These are phyloP conservation scores for Ianthella basta DNA, from an alignment of 37 sponge, comb jelly and placozoan genomes.

Conservation along the genomic window DNA sequence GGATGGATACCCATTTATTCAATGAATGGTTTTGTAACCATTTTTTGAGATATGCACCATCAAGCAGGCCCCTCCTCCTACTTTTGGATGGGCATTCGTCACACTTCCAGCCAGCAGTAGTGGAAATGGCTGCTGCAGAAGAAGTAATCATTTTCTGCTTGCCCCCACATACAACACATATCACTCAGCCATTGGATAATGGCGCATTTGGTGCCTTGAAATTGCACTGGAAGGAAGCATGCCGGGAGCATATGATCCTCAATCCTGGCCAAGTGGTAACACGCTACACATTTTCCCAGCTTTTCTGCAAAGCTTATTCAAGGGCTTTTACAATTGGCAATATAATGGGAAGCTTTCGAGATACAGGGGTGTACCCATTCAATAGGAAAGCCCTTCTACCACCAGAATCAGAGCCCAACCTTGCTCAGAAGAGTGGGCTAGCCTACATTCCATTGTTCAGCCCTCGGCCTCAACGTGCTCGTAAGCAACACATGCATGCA, in stretches of 20 bases:
- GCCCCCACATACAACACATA: background rate
- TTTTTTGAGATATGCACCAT: constrained; percentile 5
- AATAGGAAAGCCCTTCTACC: background rate
- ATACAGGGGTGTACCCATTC: constrained; percentile 2
- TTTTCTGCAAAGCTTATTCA: constrained; percentile 1
- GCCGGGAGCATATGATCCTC: background rate
- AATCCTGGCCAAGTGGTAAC: background rate
- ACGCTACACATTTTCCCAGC: constrained; percentile 2
- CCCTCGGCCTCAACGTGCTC: background rate
- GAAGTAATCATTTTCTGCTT: background rate
- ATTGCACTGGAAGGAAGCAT: constrained; percentile 6
- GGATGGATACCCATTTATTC: constrained; percentile 6
- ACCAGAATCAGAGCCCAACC: background rate
- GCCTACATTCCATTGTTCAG: constrained; percentile 1
- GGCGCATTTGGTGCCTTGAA: constrained; percentile 2
- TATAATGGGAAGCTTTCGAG: background rate
- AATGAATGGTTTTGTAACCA: constrained; percentile 5
- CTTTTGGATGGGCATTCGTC: constrained; percentile 2
- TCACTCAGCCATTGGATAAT: background rate
- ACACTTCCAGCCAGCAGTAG: constrained; percentile 2
- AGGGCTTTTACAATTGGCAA: constrained; percentile 1
- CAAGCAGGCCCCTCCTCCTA: background rate
- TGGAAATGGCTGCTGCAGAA: constrained; percentile 10
- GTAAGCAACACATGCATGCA: background rate
- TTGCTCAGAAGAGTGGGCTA: background rate